Evolutionary conservation across 2,113 vertebrate species (phyloP), one percentile per base, ranked within the genome.

Genomic region (Oenanthe oenanthe): DNA sequence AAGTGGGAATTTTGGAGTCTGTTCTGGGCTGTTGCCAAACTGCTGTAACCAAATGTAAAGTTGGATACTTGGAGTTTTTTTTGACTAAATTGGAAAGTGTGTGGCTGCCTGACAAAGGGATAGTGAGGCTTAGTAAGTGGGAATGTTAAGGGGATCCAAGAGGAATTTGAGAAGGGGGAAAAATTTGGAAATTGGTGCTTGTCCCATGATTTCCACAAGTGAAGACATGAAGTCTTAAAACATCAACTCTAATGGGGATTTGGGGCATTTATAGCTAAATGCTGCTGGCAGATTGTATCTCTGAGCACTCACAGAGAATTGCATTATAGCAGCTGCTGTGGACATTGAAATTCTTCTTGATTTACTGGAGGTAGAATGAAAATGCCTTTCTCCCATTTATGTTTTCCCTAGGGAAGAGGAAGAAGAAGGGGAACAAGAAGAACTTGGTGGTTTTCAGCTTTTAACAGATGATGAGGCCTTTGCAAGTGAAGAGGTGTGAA

Each of bases 381-480:
- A 95, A 66, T 7, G 3, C 10, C 1, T 70, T 70, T 92, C 45
- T 72, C 51, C 71, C 20, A 4, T 58, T 92, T n/a, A 7, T 92
- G 78, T 92, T 77, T 96, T 43, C 78, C 98, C 95, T 91, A 98
- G 98, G 93, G 98, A 89, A 40, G 98, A 98, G 38, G 97, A 96
- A 62, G 98, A 97, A 32, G 97, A 98, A 28, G 97, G 98, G 21
- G 94, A 98, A 18, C 98, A 99, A 25, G 98, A 99, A 10, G 98
- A 98, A 48, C 97, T 99, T 93, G 98, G 98, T 34, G 99, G 98
- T 78, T 99, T 99, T 88, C 98, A 90, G 40, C 98, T 99, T 54
- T 57, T 99, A 45, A 98, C 99, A 56, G 98, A 99, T 36, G 98
- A 99, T 32, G 98, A 98, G 31, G 98, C 97, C 28, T 97, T 97